A percentile compares a stretch with the other conserved stretches of the same genome.
Evolutionary conservation across 2,113 vertebrate species (phyloP).

Genomic region (Apistogramma diplotaenia): DNA sequence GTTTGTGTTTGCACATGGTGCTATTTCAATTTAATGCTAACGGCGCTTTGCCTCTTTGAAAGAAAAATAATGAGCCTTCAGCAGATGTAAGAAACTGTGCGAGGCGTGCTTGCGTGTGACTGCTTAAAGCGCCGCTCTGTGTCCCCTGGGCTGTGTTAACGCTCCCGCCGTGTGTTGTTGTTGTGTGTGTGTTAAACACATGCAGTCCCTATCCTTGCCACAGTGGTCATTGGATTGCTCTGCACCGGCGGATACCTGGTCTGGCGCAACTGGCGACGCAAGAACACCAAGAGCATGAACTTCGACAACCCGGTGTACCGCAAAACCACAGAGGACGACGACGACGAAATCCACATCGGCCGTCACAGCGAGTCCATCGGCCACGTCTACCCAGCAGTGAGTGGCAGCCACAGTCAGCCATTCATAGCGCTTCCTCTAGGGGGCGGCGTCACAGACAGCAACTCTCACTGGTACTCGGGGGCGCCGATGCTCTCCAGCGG

Average conservation of each 20-base stretch:
- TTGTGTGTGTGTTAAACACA: conserved; percentile 82
- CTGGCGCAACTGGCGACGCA: conserved; percentile 98
- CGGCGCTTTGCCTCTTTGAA: background rate
- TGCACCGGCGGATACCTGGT: conserved; percentile 94
- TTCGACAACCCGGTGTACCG: conserved; percentile 99
- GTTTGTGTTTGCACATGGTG: too few relatives aligned
- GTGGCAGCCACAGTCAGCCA: conserved; percentile 78
- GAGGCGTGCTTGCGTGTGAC: conserved; percentile 14
- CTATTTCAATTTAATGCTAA: background rate
- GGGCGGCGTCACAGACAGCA: conserved; percentile 75
- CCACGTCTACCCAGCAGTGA: conserved; percentile 96
- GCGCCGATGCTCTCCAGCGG: conserved; percentile 73
- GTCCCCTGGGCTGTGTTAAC: conserved; percentile 82
- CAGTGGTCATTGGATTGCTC: conserved; percentile 90
- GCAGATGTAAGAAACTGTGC: background rate
- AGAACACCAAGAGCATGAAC: conserved; percentile 99
- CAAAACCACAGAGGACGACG: conserved; percentile 96
- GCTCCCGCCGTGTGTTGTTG: conserved; percentile 78
- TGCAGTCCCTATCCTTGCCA: conserved; percentile 83
- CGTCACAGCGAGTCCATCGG: conserved; percentile 88
- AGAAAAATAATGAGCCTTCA: conserved; percentile 53
- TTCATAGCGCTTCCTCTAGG: conserved; percentile 78
- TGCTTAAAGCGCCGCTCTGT: conserved; percentile 71
- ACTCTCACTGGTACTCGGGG: conserved; percentile 80
- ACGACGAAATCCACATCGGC: conserved; percentile 95